Evolutionary conservation across 2,113 vertebrate species (phyloP), one percentile per base, ranked within the genome.

Genomic region (Zapornia atra): DNA sequence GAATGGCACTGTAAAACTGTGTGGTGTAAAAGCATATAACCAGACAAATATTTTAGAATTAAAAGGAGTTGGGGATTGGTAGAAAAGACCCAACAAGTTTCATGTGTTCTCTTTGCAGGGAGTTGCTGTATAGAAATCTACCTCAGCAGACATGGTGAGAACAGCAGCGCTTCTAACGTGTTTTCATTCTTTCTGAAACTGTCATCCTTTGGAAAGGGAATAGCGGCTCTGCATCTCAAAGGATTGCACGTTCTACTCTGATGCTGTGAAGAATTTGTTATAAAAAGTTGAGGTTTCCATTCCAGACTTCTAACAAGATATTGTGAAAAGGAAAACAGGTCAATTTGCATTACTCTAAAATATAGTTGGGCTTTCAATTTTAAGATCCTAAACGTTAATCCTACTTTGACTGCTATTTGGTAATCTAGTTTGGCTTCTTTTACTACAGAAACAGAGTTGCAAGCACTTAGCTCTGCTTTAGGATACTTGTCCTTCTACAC

Each of bases 131-230:
- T 51, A 28, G 16, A 28, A 25, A 38, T 28, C n/a, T 66, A 3
- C 56, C 11, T 51, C 34, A n/a, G 40, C 24, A 56, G 70, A 31
- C 29, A 97, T 97, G 97, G 97, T 97, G 77, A 95, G 97, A 64
- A 42, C 38, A 31, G 13, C 40, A 82, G 29, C 7, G 22, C 8
- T 36, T 86, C 71, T 51, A 40, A 19, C 46, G 8, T 66, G 10
- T 44, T 90, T 71, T 63, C 1, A 2, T 71, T 81, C 24, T 68
- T 88, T 72, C 18, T 68, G 38, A 75, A 70, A 22, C 15, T 4
- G 10, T 75, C 3, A 5, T 46, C 5, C 68, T 15, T 75, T 89
- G 64, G 34, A 56, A 84, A 33, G 24, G 0, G 2, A 36, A 28
- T 19, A 71, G 31, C 25, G 71, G 72, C 21, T 64, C 17, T 79